Evolutionary conservation across 2,888 invertebrate species (phyloP).

Genomic region (Lamellibrachia satsuma): DNA sequence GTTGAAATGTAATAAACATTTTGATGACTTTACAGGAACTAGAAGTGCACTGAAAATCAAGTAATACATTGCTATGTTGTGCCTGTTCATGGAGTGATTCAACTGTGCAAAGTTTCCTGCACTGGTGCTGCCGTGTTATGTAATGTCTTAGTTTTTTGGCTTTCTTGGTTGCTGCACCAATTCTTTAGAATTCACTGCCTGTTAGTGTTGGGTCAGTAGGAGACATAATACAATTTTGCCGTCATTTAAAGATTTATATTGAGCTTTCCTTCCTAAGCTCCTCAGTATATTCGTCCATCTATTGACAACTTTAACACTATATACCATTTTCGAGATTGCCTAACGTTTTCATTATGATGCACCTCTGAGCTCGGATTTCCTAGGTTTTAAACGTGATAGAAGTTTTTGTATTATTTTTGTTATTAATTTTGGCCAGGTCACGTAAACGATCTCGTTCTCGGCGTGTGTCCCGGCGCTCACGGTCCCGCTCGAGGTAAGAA

Average conservation of each 20-base stretch:
- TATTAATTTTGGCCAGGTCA: slow-evolving; percentile 3
- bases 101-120: background rate
- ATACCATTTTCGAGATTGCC: too few relatives aligned
- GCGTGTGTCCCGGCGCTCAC: background rate
- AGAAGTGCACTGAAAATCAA: background rate
- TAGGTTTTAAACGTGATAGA: too few relatives aligned
- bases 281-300: too few relatives aligned
- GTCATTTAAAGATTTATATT: too few relatives aligned
- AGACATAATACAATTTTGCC: background rate
- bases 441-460: background rate
- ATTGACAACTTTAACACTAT: too few relatives aligned
- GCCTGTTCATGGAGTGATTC: background rate
- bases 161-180: too few relatives aligned
- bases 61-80: background rate
- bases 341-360: too few relatives aligned
- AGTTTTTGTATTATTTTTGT: background rate
- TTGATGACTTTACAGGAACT: background rate
- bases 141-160: too few relatives aligned
- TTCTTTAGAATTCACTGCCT: too few relatives aligned
- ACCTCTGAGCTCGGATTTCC: too few relatives aligned
- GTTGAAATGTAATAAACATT: background rate
- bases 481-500: background rate
- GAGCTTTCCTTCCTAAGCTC: too few relatives aligned
- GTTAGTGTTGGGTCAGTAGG: too few relatives aligned
- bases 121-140: background rate